These are phyloP conservation scores for Cantharis lateralis DNA, from an alignment of 2,888 invertebrate genomes.

Conservation along the genomic window DNA sequence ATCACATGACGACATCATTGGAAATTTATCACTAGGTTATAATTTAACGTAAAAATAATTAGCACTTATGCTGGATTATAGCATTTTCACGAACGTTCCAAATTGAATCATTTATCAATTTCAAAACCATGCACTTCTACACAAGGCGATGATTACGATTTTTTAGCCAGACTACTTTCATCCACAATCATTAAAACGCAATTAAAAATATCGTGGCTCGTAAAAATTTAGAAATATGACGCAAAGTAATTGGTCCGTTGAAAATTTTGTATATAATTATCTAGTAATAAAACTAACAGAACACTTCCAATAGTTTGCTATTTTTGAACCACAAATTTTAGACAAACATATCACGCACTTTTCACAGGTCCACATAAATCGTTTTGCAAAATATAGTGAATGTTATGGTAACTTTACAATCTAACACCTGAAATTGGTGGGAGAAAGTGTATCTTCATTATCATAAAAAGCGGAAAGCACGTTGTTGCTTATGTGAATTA, in stretches of 20 bases:
- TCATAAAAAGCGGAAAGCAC: conserved; percentile 50
- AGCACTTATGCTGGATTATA: neutral
- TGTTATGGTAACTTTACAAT: conserved; percentile 18
- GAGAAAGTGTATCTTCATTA: conserved; percentile 40
- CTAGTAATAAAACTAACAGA: neutral
- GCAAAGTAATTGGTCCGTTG: neutral
- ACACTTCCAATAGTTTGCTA: neutral
- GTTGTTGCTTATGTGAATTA: conserved; percentile 46
- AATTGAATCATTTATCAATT: conserved; percentile 3
- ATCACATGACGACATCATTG: conserved; percentile 65
- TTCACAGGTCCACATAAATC: neutral
- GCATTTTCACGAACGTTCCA: neutral
- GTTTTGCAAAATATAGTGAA: neutral
- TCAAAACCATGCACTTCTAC: neutral
- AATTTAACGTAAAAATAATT: neutral
- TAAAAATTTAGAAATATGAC: neutral
- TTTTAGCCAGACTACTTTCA: neutral
- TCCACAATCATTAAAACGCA: neutral
- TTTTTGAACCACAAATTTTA: neutral
- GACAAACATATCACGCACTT: neutral
- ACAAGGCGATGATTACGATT: neutral
- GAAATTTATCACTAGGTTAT: conserved; percentile 1
- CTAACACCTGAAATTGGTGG: conserved; percentile 31
- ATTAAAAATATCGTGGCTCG: neutral
- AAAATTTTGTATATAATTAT: neutral